Conservation (phyloP, 2,797 vertebrate species). For the Enteromius anoplus region DNA sequence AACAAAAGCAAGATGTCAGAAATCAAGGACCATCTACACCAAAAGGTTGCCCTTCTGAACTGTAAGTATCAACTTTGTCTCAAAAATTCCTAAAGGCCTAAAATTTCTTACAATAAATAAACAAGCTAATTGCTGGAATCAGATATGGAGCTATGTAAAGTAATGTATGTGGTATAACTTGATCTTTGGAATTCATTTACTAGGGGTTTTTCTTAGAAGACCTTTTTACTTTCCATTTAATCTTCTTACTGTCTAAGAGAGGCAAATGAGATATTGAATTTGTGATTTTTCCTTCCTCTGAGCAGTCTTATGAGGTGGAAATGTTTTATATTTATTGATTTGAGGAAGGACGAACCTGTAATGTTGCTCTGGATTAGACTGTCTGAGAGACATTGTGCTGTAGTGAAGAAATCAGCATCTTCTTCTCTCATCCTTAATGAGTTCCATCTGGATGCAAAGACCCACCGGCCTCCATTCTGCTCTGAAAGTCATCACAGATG, state of each 20-base stretch:
- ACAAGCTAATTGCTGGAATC: neutral
- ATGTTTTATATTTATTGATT: neutral
- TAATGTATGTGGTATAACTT: neutral
- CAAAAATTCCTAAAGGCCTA: neutral
- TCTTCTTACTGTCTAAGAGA: neutral
- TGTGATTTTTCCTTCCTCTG: neutral
- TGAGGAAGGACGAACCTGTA: constrained; percentile 69
- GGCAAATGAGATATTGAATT: neutral
- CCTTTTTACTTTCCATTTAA: neutral
- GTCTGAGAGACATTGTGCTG: constrained; percentile 71
- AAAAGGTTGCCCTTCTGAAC: neutral
- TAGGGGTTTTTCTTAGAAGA: neutral
- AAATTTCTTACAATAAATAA: neutral
- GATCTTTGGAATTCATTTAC: neutral
- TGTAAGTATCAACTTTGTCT: neutral
- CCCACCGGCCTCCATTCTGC: constrained; percentile 71
- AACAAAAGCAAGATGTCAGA: neutral
- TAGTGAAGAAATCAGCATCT: constrained; percentile 63
- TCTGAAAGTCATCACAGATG: constrained; percentile 58
- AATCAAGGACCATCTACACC: neutral
- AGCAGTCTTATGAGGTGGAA: neutral
- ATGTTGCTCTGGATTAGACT: constrained; percentile 65
- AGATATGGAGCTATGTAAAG: neutral
- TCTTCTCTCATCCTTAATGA: constrained; percentile 74
- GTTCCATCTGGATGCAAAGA: constrained; percentile 76